These are phyloP conservation scores for Theretra japonica DNA, from an alignment of 2,888 invertebrate species.

Conservation along the genomic window DNA sequence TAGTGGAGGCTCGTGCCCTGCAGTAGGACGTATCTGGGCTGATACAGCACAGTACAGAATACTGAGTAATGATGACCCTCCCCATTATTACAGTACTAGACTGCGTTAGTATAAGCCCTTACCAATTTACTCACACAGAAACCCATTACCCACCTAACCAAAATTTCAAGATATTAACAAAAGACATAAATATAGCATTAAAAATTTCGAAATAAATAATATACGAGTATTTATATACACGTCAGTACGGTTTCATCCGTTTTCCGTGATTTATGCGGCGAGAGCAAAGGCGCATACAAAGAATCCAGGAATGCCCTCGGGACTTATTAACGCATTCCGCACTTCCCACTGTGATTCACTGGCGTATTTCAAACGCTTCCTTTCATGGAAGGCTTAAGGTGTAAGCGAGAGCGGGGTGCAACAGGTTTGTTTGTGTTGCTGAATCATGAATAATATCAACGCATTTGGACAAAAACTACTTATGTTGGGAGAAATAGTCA, in stretches of 20 bases:
- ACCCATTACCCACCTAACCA: no score
- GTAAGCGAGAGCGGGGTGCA: constrained; percentile 5
- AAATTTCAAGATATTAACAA: no score
- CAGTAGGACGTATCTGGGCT: no score
- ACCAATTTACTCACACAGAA: no score
- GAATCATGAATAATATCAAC: not conserved
- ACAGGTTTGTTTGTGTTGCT: constrained; percentile 9
- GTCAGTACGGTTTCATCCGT: constrained; percentile 5
- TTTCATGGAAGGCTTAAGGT: constrained; percentile 44
- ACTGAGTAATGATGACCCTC: no score
- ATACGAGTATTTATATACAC: not conserved
- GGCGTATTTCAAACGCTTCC: constrained; percentile 72
- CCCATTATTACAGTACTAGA: no score
- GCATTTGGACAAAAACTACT: no score
- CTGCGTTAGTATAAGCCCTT: no score
- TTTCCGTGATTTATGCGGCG: constrained; percentile 16
- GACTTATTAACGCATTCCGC: constrained; percentile 80
- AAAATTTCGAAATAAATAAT: not conserved
- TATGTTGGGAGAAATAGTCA: no score
- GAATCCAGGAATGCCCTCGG: constrained; percentile 56
- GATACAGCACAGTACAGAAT: no score
- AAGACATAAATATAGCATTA: not conserved
- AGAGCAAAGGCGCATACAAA: constrained; percentile 27
- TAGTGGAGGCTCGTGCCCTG: no score
- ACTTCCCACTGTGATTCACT: constrained; percentile 73